Evolutionary conservation across 2,113 vertebrate genomes (phyloP), one percentile per base, ranked within the genome.

Genomic region (Pogonocichla stellata): DNA sequence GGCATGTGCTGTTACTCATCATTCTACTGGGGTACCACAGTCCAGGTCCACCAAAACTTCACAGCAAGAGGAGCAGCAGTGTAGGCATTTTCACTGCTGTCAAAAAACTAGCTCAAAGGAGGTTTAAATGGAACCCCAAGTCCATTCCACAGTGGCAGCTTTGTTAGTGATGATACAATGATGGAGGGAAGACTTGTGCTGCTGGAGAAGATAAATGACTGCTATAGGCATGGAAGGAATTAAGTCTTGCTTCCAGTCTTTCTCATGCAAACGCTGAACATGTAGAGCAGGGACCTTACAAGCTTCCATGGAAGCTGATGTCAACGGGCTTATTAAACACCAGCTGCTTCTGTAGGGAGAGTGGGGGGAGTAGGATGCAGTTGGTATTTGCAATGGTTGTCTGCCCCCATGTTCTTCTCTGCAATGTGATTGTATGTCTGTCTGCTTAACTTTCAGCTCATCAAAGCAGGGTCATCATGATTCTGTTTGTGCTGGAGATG

Each of bases 401-500:
- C 56, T 91, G 45, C 48, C 38, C 19, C 20, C 1, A 0, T 22
- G 33, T 70, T 74, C 33, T 72, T 50, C 29, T 77, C 43, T 14
- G 1, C 29, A 14, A 6, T 26, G 14, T 2, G 1, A 66, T 82
- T 62, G 6, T 42, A 14, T 15, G 11, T 87, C 77, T 96, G 77
- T 92, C 66, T 96, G 78, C 90, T 96, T 96, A 31, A 89, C 77
- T 96, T 96, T 61, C 97, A 99, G 99, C 99, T 19, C 99, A 99
- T 94, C 99, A 99, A 91, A 98, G 98, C 97, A 97, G 98, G 48
- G 99, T 99, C 88, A 99, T 99, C 2, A 99, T 99, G 98, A 97
- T 99, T 80, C 98, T 99, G 65, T 99, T 99, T 86, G 98, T 99
- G 62, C 97, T 99, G 98, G 99, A 99, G 97, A 99, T 99, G 99